A percentile compares a stretch with the other conserved stretches of the same genome.
Conservation (phyloP, 2,797 vertebrate species). For the Acipenser ruthenus region DNA sequence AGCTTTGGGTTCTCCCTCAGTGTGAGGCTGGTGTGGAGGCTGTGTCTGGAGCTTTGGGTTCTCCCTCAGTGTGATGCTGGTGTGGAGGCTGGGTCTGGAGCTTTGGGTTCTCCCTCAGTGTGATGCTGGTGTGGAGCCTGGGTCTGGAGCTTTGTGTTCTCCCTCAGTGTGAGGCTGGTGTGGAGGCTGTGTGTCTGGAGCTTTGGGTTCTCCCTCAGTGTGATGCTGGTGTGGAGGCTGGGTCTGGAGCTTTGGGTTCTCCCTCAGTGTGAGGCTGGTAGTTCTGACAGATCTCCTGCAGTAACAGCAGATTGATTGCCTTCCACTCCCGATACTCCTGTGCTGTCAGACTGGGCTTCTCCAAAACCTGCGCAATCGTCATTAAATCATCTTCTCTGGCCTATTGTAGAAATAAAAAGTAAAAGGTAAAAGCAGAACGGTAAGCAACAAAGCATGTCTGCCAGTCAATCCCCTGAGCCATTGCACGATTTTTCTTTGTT, state of each 20-base stretch:
- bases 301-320: slow-evolving; percentile 67
- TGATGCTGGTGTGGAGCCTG: too few species aligned
- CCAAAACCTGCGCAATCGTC: slow-evolving; percentile 78
- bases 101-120: too few species aligned
- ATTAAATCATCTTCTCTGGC: slow-evolving; percentile 87
- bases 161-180: too few species aligned
- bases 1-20: too few species aligned
- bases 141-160: too few species aligned
- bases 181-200: too few species aligned
- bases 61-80: not conserved
- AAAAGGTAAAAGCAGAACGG: slow-evolving; percentile 19
- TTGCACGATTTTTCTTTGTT: not conserved
- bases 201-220: too few species aligned
- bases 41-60: too few species aligned
- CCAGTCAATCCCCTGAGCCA: not conserved
- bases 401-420: slow-evolving; percentile 44
- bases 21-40: too few species aligned
- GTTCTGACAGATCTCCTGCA: slow-evolving; percentile 73
- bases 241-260: slow-evolving; percentile 24
- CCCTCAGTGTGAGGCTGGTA: slow-evolving; percentile 39
- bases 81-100: too few species aligned
- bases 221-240: slow-evolving; percentile 35
- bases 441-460: too few species aligned
- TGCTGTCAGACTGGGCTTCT: slow-evolving; percentile 67
- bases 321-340: slow-evolving; percentile 84